These are phyloP conservation scores for Drosophila oshimai DNA, from an alignment of 1,140 invertebrate species.

Conservation along the genomic window DNA sequence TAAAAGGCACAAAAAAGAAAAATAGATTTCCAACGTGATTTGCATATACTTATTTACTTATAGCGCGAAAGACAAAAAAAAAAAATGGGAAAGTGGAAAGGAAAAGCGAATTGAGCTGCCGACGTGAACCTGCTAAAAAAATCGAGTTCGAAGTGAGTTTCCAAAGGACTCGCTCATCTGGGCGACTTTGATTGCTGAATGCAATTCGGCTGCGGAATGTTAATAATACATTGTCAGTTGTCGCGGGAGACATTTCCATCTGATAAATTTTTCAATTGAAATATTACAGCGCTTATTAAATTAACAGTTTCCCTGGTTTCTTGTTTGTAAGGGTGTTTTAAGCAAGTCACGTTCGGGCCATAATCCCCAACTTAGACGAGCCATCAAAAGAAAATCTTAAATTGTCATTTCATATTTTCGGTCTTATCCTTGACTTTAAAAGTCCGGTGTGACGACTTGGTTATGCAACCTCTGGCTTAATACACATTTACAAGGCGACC, in stretches of 20 bases:
- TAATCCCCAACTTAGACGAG: constrained; percentile 17
- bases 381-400: constrained; percentile 51
- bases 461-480: constrained; percentile 59
- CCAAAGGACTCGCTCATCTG: background rate
- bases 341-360: constrained; percentile 44
- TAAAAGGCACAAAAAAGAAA: constrained; percentile 10
- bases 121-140: constrained; percentile 28
- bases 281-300: background rate
- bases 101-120: constrained; percentile 47
- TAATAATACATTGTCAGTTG: background rate
- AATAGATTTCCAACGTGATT: constrained; percentile 67
- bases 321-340: background rate
- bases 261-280: background rate
- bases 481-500: constrained; percentile 33
- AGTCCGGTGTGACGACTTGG: constrained; percentile 53
- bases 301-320: background rate
- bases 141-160: background rate
- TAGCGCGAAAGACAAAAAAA: constrained; percentile 24
- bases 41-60: constrained; percentile 74
- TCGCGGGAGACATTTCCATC: background rate
- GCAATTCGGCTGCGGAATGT: background rate
- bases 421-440: constrained; percentile 46
- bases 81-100: constrained; percentile 3
- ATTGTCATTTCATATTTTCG: constrained; percentile 58
- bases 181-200: constrained; percentile 8